Base-by-base conservation (phyloP, 1,140 invertebrate species). In the Cydia fagiglandana region DNA sequence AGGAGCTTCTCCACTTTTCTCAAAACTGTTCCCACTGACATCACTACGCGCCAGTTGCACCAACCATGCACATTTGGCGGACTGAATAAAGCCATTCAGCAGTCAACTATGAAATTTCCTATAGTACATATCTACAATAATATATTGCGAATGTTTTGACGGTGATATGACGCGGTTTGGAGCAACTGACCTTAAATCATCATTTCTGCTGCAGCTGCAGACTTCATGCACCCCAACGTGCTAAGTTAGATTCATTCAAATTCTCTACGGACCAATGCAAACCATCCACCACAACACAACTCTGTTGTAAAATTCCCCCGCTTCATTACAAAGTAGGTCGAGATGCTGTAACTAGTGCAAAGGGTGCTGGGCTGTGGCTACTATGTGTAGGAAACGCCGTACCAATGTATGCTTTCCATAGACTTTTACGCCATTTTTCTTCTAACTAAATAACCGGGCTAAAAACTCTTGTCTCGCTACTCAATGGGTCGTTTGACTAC, bases 401-500 rank as follows among this genome's bases (percentile, higher is more conserved):
- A 61, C 24, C 56, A 61, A 61, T 61, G 20, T 61, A 20, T 20
- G 56, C 5, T 61, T 61, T 24, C 10, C 9, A 61, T 61, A 24
- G 17, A 24, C 20, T 12, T 3, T 61, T 61, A 61, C 20, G 17
- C 3, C 9, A 20, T 61, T 61, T 12, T 61, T 10, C 56, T 61
- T 24, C 56, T 61, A n/a, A 9, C 56, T 2, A 61, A 61, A 61
- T 10, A 61, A 12, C 56, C 20, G 20, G 9, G 56, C 64, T 68
- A 38, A 68, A 66, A 68, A 68, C 64, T 68, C 64, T 68, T 68
- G 64, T 34, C 7, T 34, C 13, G 64, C 28, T 34, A 68, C 30
- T 68, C 64, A 68, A 34, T 68, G 28, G 56, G 17, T 61, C 56
- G 56, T 61, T 61, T 61, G 56, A 38, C 64, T 68, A 38, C 64